Evolutionary conservation across 1,140 invertebrate genomes (phyloP).

Genomic region (Drosophila pseudoananassae): DNA sequence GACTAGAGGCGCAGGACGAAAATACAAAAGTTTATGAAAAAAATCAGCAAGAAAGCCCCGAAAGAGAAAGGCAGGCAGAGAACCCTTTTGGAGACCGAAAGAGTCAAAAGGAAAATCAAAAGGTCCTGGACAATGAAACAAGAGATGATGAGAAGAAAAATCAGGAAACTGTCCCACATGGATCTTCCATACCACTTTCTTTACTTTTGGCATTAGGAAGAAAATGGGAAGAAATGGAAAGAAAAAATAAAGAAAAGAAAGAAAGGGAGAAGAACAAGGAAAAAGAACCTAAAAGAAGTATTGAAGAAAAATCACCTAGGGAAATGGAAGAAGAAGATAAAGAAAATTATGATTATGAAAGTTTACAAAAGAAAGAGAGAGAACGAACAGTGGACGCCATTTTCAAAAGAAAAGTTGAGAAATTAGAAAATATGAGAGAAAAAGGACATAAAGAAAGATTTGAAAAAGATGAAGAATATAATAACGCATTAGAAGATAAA

Average conservation of each 20-base stretch:
- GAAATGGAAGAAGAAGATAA: background rate
- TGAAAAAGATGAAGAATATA: too few relatives aligned
- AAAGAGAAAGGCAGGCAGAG: background rate
- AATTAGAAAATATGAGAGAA: too few relatives aligned
- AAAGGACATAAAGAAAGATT: too few relatives aligned
- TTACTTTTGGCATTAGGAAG: background rate
- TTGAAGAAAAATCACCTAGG: background rate
- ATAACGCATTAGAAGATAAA: too few relatives aligned
- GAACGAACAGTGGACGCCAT: too few relatives aligned
- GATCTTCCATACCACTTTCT: background rate
- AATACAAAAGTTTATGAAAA: background rate
- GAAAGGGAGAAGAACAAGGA: background rate
- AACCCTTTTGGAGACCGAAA: background rate
- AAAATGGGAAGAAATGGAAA: constrained; percentile 1
- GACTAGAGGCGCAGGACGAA: too few relatives aligned
- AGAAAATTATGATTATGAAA: background rate
- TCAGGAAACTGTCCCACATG: background rate
- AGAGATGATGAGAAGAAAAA: background rate
- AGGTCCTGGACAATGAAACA: background rate
- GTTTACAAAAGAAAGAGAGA: too few relatives aligned
- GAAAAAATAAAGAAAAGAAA: background rate
- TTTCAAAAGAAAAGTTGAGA: too few relatives aligned
- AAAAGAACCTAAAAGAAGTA: background rate
- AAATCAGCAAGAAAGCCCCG: background rate
- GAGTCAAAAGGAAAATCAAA: background rate